Conservation (phyloP, 2,888 invertebrate species). For the Apodemia zela region DNA sequence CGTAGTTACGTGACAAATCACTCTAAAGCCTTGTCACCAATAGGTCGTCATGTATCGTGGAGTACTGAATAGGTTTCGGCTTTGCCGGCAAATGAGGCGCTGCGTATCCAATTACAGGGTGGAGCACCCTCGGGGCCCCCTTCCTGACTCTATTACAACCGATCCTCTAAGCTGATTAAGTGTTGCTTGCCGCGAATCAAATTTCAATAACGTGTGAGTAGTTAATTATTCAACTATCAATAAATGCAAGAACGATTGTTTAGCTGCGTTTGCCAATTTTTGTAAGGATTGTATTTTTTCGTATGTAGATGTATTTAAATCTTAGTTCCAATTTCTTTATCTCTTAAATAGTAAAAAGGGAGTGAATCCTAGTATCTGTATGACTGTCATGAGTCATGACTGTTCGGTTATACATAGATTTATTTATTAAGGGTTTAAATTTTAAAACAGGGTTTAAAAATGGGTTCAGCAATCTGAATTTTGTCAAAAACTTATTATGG, state of each 20-base stretch:
- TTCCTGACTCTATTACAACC: conserved; percentile 42
- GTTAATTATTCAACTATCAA: neutral
- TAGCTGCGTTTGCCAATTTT: no score
- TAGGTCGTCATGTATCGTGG: conserved; percentile 38
- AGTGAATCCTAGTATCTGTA: no score
- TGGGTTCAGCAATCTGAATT: no score
- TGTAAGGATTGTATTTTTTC: no score
- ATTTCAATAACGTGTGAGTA: conserved; percentile 30
- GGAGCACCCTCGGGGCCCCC: conserved; percentile 36
- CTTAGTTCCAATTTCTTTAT: no score
- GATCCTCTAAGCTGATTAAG: conserved; percentile 53
- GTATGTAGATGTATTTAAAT: no score
- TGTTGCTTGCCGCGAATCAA: conserved; percentile 40
- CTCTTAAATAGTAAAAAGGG: no score
- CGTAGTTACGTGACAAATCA: conserved; percentile 17
- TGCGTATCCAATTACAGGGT: conserved; percentile 58
- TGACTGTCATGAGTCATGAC: no score
- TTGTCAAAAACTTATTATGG: no score
- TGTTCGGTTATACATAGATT: no score
- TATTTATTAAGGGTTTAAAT: no score
- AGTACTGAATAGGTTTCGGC: conserved; percentile 55
- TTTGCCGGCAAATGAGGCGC: conserved; percentile 51
- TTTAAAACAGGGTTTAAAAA: no score
- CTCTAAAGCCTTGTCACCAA: conserved; percentile 30
- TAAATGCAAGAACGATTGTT: neutral